phyloP scores from a whole-genome alignment of 1,140 invertebrate species.

The Drosophila sproati region DNA sequence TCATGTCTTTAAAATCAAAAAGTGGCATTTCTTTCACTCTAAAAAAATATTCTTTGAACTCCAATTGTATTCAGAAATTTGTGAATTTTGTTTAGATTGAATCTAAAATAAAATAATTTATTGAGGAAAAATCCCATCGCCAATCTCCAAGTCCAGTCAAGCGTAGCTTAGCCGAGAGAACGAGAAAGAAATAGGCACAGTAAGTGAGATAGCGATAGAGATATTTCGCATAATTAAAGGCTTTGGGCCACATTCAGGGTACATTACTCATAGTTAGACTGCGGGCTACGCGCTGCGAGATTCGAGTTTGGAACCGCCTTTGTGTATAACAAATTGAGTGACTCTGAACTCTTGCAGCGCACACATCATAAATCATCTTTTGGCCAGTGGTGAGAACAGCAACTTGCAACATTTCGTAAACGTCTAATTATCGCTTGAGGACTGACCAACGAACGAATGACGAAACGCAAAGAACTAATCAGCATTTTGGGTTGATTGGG shows the following conservation, averaged over 20 bases:
- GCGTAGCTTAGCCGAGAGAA: not conserved
- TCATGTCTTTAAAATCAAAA: no score
- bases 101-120: no score
- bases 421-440: constrained; percentile 66
- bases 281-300: constrained; percentile 10
- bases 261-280: constrained; percentile 27
- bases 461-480: constrained; percentile 40
- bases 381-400: constrained; percentile 2
- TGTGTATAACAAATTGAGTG: constrained; percentile 64
- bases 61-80: no score
- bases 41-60: no score
- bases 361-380: constrained; percentile 74
- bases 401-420: constrained; percentile 46
- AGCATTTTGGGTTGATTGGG: constrained; percentile 18
- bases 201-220: no score
- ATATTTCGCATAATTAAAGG: constrained; percentile 42
- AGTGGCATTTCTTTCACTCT: no score
- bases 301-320: constrained; percentile 5
- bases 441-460: constrained; percentile 30
- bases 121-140: not conserved
- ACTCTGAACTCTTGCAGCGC: constrained; percentile 47
- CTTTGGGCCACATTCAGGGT: constrained; percentile 26
- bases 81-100: no score
- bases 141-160: not conserved
- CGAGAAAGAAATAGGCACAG: not conserved